These are phyloP conservation scores for Pyxicephalus adspersus DNA, from an alignment of 2,113 vertebrate species.

Conservation along the genomic window DNA sequence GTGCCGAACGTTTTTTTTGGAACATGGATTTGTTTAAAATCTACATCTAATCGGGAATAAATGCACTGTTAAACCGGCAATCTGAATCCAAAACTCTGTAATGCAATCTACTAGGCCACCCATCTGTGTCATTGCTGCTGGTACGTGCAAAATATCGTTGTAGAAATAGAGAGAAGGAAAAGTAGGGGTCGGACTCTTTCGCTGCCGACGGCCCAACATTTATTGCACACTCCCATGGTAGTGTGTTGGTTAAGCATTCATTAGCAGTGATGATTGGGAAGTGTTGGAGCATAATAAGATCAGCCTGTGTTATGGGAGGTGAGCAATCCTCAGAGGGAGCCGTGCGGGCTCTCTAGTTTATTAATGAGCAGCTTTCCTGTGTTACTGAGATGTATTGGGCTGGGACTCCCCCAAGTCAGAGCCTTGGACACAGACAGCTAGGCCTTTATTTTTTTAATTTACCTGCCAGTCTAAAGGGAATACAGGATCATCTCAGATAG, in stretches of 20 bases:
- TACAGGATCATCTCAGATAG: conserved; percentile 73
- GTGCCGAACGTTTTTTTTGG: not conserved
- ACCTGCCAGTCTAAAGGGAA: conserved; percentile 73
- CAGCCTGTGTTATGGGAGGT: conserved; percentile 49
- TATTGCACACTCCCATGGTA: conserved; percentile 6
- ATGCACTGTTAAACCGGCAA: conserved; percentile 18
- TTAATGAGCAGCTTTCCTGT: conserved; percentile 75
- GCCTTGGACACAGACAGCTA: conserved; percentile 74
- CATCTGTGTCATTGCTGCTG: conserved; percentile 19
- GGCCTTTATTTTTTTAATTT: conserved; percentile 79
- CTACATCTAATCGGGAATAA: conserved; percentile 24
- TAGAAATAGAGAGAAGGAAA: not conserved
- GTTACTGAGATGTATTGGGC: conserved; percentile 75
- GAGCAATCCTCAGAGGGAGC: conserved; percentile 37
- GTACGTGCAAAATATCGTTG: conserved; percentile 36
- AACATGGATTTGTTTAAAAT: conserved; percentile 2
- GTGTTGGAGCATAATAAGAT: conserved; percentile 48
- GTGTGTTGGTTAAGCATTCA: conserved; percentile 47
- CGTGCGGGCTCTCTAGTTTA: conserved; percentile 66
- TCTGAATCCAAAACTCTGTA: conserved; percentile 20
- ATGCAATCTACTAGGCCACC: conserved; percentile 36
- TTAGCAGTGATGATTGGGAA: conserved; percentile 55
- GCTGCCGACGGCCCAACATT: not conserved
- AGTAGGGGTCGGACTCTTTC: conserved; percentile 3
- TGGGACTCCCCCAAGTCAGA: conserved; percentile 70